Percentiles rank a stretch among this genome's conserved stretches.
These are phyloP conservation scores for Acanthurus tractus DNA, from an alignment of 2,797 vertebrate genomes.

Conservation along the genomic window DNA sequence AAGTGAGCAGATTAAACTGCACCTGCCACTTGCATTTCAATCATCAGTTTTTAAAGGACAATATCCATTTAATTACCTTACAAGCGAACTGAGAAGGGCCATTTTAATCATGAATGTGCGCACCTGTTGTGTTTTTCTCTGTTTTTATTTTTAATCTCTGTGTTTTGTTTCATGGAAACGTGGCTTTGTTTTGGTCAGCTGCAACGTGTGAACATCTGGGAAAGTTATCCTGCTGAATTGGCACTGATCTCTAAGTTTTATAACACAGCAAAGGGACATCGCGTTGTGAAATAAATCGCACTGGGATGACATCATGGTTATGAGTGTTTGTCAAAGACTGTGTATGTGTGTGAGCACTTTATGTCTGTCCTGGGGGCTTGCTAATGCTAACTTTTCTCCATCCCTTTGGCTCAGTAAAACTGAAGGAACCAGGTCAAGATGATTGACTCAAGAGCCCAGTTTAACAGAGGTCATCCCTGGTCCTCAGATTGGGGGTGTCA, in stretches of 20 bases:
- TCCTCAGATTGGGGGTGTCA: not conserved
- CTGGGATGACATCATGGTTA: conserved; percentile 66
- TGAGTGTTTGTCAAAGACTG: conserved; percentile 24
- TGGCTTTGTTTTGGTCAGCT: conserved; percentile 52
- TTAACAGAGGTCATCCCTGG: conserved; percentile 19
- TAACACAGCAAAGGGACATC: conserved; percentile 41
- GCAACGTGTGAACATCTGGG: conserved; percentile 68
- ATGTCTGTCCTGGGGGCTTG: conserved; percentile 8
- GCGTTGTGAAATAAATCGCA: conserved; percentile 64
- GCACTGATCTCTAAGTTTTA: conserved; percentile 56
- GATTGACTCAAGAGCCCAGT: conserved; percentile 4
- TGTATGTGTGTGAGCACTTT: conserved; percentile 9
- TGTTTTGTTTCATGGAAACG: conserved; percentile 38
- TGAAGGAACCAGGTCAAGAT: not conserved
- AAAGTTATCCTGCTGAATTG: conserved; percentile 49
- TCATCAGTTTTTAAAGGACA: conserved; percentile 6
- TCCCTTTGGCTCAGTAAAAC: conserved; percentile 1
- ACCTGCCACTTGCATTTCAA: conserved; percentile 32
- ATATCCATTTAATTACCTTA: conserved; percentile 6
- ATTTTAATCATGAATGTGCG: not conserved
- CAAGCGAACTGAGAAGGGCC: not conserved
- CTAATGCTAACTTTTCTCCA: conserved; percentile 25
- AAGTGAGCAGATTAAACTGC: not conserved
- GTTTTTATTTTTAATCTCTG: conserved; percentile 1
- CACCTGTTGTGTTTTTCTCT: conserved; percentile 15